phyloP scores from a whole-genome alignment of 2,797 vertebrate genomes.

The Gambelia wislizenii region DNA sequence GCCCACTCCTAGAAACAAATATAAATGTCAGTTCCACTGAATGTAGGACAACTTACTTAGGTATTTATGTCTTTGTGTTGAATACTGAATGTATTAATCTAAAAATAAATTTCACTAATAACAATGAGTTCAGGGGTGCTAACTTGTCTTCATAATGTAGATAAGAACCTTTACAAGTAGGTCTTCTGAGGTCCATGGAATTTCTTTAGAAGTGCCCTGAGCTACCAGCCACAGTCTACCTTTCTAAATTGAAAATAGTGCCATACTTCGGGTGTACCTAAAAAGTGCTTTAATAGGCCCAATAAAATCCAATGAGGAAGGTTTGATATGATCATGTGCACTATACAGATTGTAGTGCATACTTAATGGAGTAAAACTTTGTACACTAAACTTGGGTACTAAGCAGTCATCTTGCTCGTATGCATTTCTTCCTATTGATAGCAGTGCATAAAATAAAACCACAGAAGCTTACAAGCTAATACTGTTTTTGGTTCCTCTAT shows the following conservation, averaged over 20 bases:
- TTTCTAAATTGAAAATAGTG: too few relatives aligned
- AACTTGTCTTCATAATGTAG: background rate
- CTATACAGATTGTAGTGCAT: background rate
- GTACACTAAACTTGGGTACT: background rate
- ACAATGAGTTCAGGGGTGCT: background rate
- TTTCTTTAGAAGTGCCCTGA: background rate
- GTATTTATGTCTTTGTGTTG: background rate
- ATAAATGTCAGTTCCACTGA: background rate
- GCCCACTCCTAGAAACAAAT: background rate
- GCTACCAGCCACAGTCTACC: background rate
- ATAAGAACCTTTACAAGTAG: background rate
- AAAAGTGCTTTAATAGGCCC: background rate
- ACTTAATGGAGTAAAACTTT: slow-evolving; percentile 39
- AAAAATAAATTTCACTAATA: background rate
- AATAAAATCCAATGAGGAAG: slow-evolving; percentile 16
- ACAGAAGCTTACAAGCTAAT: slow-evolving; percentile 43
- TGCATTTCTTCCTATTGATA: background rate
- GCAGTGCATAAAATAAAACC: slow-evolving; percentile 44
- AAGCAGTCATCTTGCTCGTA: slow-evolving; percentile 29
- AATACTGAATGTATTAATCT: background rate
- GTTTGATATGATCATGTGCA: slow-evolving; percentile 18
- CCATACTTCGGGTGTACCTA: background rate
- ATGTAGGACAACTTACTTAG: background rate
- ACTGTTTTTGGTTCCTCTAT: background rate
- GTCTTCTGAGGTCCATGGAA: background rate